Conservation (phyloP, 2,888 invertebrate genomes). For the Hypomecis atomaria region DNA sequence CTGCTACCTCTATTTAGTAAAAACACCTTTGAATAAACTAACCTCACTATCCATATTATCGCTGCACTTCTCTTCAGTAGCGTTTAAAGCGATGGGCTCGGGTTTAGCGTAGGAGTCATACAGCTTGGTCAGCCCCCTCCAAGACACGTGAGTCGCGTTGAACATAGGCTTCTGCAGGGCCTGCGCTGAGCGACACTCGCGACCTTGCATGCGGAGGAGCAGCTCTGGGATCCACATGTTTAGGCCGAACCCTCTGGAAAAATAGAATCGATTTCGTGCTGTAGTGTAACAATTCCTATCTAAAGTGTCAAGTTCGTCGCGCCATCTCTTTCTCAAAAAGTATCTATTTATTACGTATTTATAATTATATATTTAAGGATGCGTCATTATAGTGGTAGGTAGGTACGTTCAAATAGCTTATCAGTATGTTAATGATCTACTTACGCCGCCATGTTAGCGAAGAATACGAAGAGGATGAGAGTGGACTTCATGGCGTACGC, state of each 20-base stretch:
- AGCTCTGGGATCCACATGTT: constrained; percentile 92
- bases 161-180: constrained; percentile 58
- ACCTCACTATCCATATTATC: constrained; percentile 70
- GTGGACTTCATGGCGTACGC: constrained; percentile 70
- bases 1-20: too few species aligned
- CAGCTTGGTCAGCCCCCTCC: constrained; percentile 77
- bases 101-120: constrained; percentile 67
- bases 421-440: too few species aligned
- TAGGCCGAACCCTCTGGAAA: constrained; percentile 86
- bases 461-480: constrained; percentile 75
- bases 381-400: too few species aligned
- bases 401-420: too few species aligned
- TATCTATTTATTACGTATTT: too few species aligned
- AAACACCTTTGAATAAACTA: constrained; percentile 29
- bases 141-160: constrained; percentile 58
- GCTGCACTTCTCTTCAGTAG: constrained; percentile 57
- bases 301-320: too few species aligned
- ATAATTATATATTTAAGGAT: too few species aligned
- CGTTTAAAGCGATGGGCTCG: constrained; percentile 53
- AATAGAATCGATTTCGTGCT: too few species aligned
- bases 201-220: constrained; percentile 84
- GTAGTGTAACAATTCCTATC: too few species aligned
- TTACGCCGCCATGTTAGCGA: constrained; percentile 81
- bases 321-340: too few species aligned
- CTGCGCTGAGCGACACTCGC: constrained; percentile 64